These are phyloP conservation scores for Mactra quadrangularis DNA, from an alignment of 1,140 invertebrate species.

Conservation along the genomic window DNA sequence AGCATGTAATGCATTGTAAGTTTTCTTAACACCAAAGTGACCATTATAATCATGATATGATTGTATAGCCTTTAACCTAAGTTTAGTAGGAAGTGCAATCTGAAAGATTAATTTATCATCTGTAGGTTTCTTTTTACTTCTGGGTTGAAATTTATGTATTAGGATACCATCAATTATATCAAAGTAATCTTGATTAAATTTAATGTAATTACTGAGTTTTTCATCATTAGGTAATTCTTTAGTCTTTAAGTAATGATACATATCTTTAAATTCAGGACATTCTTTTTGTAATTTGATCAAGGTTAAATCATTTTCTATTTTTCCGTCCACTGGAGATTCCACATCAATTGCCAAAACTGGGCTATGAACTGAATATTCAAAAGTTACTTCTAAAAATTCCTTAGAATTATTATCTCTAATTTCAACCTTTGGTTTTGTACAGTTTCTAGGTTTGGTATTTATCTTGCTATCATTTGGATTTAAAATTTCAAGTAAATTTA, in stretches of 20 bases:
- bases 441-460: not conserved
- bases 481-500: not conserved
- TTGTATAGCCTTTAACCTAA: slow-evolving; percentile 51
- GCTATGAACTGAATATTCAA: not conserved
- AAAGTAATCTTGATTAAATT: slow-evolving; percentile 58
- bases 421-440: not conserved
- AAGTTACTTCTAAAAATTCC: not conserved
- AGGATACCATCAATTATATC: slow-evolving; percentile 61
- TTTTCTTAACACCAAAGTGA: slow-evolving; percentile 48
- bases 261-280: slow-evolving; percentile 31
- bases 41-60: slow-evolving; percentile 60
- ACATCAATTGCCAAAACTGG: not conserved
- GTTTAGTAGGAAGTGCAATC: slow-evolving; percentile 55
- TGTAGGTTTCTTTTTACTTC: slow-evolving; percentile 41
- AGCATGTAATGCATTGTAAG: not conserved
- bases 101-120: slow-evolving; percentile 28
- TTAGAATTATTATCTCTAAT: not conserved
- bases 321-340: not conserved
- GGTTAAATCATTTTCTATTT: not conserved
- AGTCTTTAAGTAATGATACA: slow-evolving; percentile 41
- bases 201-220: slow-evolving; percentile 11
- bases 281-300: not conserved
- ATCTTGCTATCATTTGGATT: not conserved
- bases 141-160: slow-evolving; percentile 59
- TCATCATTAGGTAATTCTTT: slow-evolving; percentile 54